These are phyloP conservation scores for Lasioglossum vierecki DNA, from an alignment of 2,888 invertebrate species.

Conservation along the genomic window DNA sequence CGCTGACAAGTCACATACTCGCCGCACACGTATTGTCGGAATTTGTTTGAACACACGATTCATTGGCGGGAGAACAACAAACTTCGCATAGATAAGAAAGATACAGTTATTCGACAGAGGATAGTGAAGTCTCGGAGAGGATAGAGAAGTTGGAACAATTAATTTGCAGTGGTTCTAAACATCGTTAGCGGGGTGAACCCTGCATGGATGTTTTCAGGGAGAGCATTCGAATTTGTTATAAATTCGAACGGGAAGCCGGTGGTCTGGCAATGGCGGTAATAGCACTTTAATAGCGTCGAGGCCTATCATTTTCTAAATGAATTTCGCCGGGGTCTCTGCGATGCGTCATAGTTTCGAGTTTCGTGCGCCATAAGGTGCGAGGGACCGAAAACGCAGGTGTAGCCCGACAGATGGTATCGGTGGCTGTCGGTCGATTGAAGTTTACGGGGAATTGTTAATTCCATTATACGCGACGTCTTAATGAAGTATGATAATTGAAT, in stretches of 20 bases:
- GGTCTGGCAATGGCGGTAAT: slow-evolving; percentile 13
- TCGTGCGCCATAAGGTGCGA: slow-evolving; percentile 68
- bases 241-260: slow-evolving; percentile 9
- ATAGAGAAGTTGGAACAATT: too few species aligned
- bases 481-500: slow-evolving; percentile 64
- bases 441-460: slow-evolving; percentile 74
- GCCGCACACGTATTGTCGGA: background rate
- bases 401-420: slow-evolving; percentile 78
- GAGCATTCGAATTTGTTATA: background rate
- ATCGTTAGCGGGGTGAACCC: background rate
- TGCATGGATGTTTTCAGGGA: background rate
- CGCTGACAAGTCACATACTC: background rate
- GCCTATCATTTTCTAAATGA: slow-evolving; percentile 40
- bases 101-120: background rate
- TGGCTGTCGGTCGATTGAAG: slow-evolving; percentile 75
- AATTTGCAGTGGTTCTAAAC: too few species aligned
- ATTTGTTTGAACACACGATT: background rate
- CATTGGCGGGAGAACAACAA: slow-evolving; percentile 1
- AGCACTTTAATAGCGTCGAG: slow-evolving; percentile 28
- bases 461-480: slow-evolving; percentile 58
- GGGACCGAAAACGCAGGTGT: slow-evolving; percentile 74
- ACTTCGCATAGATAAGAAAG: slow-evolving; percentile 18
- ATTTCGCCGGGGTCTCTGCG: slow-evolving; percentile 30
- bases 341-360: slow-evolving; percentile 62
- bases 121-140: too few species aligned